Evolutionary conservation across 1,140 invertebrate species (phyloP), one percentile per base, ranked within the genome.

Genomic region (Manduca sexta): DNA sequence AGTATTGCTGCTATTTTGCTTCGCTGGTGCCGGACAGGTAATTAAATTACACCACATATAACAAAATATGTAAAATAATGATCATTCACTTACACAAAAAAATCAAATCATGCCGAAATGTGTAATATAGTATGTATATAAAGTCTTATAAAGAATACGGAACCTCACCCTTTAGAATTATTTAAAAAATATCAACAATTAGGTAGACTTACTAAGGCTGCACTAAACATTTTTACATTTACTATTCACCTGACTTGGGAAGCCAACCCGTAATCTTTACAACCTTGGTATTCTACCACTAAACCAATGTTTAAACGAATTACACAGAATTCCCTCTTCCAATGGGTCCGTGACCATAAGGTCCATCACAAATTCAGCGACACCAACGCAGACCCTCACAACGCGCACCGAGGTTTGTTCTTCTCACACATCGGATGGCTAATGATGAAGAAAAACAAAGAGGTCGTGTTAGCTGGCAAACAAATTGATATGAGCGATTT

Each of bases 391-490:
- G 94, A 96, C 67, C 94, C 94, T 0, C 93, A 95, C 66, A 93
- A 95, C 64, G 91, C 93, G 0, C 90, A 89, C 37, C 87, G 94
- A 3, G 94, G 94, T 2, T 92, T 96, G 61, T 95, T 96, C 82
- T 96, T 95, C 75, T 89, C 93, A 1, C 94, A 96, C 63, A 89
- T 95, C 42, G 94, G 94, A 2, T 96, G 94, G 94, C 77, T 96
- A 16, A 88, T 95, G 84, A 88, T 92, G 59, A 89, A 90, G 55
- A 94, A 95, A 69, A 94, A 95, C 70, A 91, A 92, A 0, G 90
- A 93, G 46, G 92, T 95, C 2, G 89, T 88, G 34, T 78, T 74
- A 1, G 91, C 90, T 61, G 92, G 92, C 3, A 87, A 87, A 52
- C 77, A 83, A 42, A 78, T 96, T 11, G 93, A 95, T 66, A 86